A percentile compares a stretch with the other conserved stretches of the same genome.
Conservation (phyloP, 2,113 vertebrate genomes). For the Jacana jacana region DNA sequence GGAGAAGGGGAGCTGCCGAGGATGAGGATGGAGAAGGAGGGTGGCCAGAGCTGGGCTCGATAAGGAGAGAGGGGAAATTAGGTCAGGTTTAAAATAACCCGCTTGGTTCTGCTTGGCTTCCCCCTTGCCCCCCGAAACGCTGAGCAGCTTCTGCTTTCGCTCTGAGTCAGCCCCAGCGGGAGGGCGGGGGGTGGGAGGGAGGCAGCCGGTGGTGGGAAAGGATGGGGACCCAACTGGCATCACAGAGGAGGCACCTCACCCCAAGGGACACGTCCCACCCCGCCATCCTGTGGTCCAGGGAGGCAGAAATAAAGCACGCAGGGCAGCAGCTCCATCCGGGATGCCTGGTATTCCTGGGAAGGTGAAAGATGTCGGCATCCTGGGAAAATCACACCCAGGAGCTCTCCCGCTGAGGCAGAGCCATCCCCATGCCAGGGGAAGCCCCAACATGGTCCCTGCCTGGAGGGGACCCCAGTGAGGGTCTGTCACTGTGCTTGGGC, state of each 20-base stretch:
- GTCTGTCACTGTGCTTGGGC: neutral
- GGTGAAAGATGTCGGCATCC: neutral
- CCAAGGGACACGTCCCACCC: neutral
- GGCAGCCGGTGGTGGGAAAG: neutral
- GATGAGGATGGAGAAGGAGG: neutral
- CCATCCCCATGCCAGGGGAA: neutral
- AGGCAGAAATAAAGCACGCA: neutral
- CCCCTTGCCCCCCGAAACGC: neutral
- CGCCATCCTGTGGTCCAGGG: neutral
- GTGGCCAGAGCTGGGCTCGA: neutral
- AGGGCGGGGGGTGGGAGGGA: neutral
- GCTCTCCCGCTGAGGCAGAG: neutral
- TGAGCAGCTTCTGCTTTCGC: slow-evolving; percentile 78
- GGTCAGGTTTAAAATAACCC: slow-evolving; percentile 76
- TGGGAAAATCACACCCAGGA: neutral
- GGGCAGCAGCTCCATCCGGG: neutral
- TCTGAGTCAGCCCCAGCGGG: slow-evolving; percentile 71
- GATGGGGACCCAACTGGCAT: neutral
- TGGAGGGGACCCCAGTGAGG: neutral
- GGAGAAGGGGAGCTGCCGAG: neutral
- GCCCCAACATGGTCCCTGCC: neutral
- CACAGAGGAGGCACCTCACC: neutral
- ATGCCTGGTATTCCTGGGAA: neutral
- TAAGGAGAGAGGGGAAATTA: slow-evolving; percentile 55
- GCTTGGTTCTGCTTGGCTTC: slow-evolving; percentile 75